Evolutionary conservation across 2,888 invertebrate species (phyloP).

Genomic region (Protophormia terraenovae): DNA sequence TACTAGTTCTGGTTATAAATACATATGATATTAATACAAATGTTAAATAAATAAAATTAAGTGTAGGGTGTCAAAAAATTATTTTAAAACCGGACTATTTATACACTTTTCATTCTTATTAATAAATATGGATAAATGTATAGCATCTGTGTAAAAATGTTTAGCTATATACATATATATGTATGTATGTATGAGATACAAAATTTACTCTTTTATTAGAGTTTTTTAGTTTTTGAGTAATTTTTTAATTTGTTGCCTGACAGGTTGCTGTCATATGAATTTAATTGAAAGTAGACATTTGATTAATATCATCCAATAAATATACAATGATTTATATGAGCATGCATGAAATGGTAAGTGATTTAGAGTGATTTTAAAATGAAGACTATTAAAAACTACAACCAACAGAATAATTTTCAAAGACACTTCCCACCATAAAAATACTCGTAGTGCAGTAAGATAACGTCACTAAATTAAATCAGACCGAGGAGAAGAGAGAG

Average conservation of each 20-base stretch:
- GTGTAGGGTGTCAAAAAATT: neutral
- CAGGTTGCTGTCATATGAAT: slow-evolving; percentile 68
- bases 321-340: slow-evolving; percentile 63
- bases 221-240: slow-evolving; percentile 58
- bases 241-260: slow-evolving; percentile 68
- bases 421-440: slow-evolving; percentile 53
- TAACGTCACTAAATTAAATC: slow-evolving; percentile 27
- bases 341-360: slow-evolving; percentile 63
- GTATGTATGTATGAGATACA: neutral
- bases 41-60: neutral
- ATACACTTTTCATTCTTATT: too few species aligned
- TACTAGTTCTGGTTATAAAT: too few species aligned
- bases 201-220: slow-evolving; percentile 26
- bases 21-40: too few species aligned
- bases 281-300: slow-evolving; percentile 67
- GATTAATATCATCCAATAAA: slow-evolving; percentile 65
- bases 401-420: slow-evolving; percentile 44
- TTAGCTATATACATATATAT: neutral
- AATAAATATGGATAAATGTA: neutral
- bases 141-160: slow-evolving; percentile 1
- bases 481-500: neutral
- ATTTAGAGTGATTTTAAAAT: slow-evolving; percentile 58
- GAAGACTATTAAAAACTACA: slow-evolving; percentile 48
- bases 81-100: neutral
- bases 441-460: neutral